phyloP scores from a whole-genome alignment of 2,797 vertebrate genomes.

The Channa striata region DNA sequence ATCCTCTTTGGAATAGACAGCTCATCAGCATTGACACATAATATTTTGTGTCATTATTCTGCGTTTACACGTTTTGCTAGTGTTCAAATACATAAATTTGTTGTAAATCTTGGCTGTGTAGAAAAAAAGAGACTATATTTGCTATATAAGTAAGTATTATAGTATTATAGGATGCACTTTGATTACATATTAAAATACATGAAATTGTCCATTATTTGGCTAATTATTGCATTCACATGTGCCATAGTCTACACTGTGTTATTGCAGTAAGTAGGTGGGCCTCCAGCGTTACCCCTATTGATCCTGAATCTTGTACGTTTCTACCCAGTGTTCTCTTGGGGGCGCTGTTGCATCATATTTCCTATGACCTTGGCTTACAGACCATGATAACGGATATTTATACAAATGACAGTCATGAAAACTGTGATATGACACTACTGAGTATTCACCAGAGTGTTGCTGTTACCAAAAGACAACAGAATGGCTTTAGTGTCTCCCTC shows the following conservation, averaged over 20 bases:
- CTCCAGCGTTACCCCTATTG: slow-evolving; percentile 60
- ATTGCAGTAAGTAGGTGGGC: slow-evolving; percentile 69
- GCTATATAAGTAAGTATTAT: too few relatives aligned
- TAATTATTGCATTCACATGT: slow-evolving; percentile 80
- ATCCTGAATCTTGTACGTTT: slow-evolving; percentile 54
- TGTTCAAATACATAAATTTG: slow-evolving; percentile 48
- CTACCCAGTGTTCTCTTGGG: slow-evolving; percentile 61
- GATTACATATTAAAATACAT: slow-evolving; percentile 71
- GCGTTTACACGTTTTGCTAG: slow-evolving; percentile 38
- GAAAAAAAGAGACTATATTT: slow-evolving; percentile 65
- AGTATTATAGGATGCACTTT: slow-evolving; percentile 57
- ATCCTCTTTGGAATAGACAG: slow-evolving; percentile 67
- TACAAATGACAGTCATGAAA: slow-evolving; percentile 47
- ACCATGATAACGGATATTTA: slow-evolving; percentile 54
- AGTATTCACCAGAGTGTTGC: slow-evolving; percentile 39
- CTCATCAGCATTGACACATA: slow-evolving; percentile 25
- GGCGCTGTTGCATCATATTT: slow-evolving; percentile 61
- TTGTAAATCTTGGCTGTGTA: slow-evolving; percentile 66
- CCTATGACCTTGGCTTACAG: slow-evolving; percentile 69
- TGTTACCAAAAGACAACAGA: slow-evolving; percentile 67
- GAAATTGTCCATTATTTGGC: slow-evolving; percentile 54
- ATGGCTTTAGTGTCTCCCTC: slow-evolving; percentile 77
- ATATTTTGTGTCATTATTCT: slow-evolving; percentile 22
- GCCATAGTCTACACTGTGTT: slow-evolving; percentile 62
- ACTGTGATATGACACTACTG: slow-evolving; percentile 35